Evolutionary conservation across 2,797 vertebrate species (phyloP), one percentile per base, ranked within the genome.

Genomic region (Perodicticus potto): DNA sequence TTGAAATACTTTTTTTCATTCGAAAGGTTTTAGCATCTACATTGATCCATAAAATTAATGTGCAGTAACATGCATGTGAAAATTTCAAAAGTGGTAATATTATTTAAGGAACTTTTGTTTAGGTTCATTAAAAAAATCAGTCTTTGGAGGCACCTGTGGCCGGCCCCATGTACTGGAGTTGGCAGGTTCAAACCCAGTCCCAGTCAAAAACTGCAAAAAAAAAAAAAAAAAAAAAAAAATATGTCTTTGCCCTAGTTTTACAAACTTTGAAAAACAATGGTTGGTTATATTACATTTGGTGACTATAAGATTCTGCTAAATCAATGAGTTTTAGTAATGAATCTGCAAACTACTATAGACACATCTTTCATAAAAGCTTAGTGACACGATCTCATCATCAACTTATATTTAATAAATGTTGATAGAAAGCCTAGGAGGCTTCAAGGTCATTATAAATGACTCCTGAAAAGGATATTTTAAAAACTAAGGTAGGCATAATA

Each of bases 11-110:
- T 87, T 88, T 45, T n/a, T 83, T 80, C 17, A 82, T 83, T 92
- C 78, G 45, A 5, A 84, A 92, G 25, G 37, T 57, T 95, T 96
- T 84, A 81, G 17, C 84, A 93, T 83, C 80, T 92, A 92, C 94
- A 94, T 34, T 80, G 53, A 95, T 59, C n/a, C 55, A 65, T 70
- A 91, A 91, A 86, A 84, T 70, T 29, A 82, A 12, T 88, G 9
- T 32, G 10, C 59, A 19, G 29, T 53, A 87, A 69, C 16, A 82
- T 70, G 16, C 5, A 17, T 82, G 65, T 89, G 32, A 17, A 93
- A 90, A 93, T 65, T 34, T 65, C 16, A 95, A 93, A 69, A 63
- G 16, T 45, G 3, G 4, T 34, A 57, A 81, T 32, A 69, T 49
- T 70, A 92, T 78, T 94, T 40, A 74, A 81, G 77, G 34, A 1